phyloP scores from a whole-genome alignment of 2,888 invertebrate genomes.

The Apamea monoglypha region DNA sequence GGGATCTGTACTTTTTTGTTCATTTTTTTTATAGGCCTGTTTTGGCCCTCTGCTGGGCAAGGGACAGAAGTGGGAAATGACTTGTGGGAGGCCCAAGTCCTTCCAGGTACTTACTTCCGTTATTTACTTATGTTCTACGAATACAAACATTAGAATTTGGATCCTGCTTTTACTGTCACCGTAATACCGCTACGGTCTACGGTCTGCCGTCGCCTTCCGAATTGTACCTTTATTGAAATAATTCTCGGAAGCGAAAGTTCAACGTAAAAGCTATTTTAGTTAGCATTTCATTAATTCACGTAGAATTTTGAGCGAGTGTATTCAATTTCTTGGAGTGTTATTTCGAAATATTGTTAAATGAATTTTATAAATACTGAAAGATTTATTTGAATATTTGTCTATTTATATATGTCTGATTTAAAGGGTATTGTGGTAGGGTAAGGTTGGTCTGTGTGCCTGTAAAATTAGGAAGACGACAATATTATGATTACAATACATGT shows the following conservation, averaged over 20 bases:
- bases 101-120: not conserved
- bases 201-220: not conserved
- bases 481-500: not conserved
- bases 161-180: not conserved
- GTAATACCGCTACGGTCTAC: no score
- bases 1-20: not conserved
- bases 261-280: not conserved
- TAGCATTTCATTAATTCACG: not conserved
- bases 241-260: slow-evolving; percentile 1
- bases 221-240: not conserved
- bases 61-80: no score
- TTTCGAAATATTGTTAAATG: slow-evolving; percentile 3
- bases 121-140: not conserved
- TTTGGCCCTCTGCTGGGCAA: no score
- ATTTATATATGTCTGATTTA: no score
- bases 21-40: no score
- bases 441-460: no score
- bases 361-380: not conserved
- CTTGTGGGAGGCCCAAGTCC: no score
- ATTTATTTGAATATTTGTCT: not conserved
- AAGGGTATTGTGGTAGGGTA: not conserved
- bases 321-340: not conserved
- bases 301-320: not conserved
- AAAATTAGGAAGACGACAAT: not conserved
- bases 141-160: not conserved